Evolutionary conservation across 2,797 vertebrate species (phyloP), one percentile per base, ranked within the genome.

Genomic region (Nothura maculosa): DNA sequence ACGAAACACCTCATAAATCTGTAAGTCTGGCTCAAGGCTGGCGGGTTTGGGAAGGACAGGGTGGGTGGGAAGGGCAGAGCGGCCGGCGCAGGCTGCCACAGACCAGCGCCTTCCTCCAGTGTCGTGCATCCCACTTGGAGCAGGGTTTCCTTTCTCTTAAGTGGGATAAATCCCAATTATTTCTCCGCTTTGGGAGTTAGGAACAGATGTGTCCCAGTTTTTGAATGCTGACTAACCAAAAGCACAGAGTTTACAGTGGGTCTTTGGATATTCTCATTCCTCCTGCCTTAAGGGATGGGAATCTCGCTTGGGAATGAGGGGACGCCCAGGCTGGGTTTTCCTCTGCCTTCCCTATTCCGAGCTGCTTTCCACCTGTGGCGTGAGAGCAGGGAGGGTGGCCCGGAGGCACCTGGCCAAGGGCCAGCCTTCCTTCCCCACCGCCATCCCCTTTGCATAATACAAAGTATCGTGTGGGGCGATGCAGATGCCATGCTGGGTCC

Each of bases 1-100:
- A 92, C 38, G 50, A 88, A 96, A 89, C 93, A 92, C 92, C 0
- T 95, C 55, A 0, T 96, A 94, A 96, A 95, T 96, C 94, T 94
- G 82, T 60, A 28, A 66, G 80, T 25, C 45, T 81, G 95, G 89
- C 92, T 85, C 67, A 68, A 80, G 94, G 75, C 81, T 94, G 87
- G 94, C 75, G 94, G 45, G 74, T 6, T 96, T 94, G 80, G 22
- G 81, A 90, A 92, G 88, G 73, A 21, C 0, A 19, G 14, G 60
- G 52, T 9, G 40, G 63, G 28, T 47, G 43, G 25, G 70, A 45
- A 40, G 17, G 36, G 30, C n/a, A 40, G 58, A 36, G 30, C 14
- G 47, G 12, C 47, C 22, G 47, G 47, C 36, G 54, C 25, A 4
- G 48, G 48, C 24, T 27, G 48, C 48, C 48, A 27, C 13, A 60